These are phyloP conservation scores for Lasioglossum marginatum DNA, from an alignment of 2,888 invertebrate genomes.

Conservation along the genomic window DNA sequence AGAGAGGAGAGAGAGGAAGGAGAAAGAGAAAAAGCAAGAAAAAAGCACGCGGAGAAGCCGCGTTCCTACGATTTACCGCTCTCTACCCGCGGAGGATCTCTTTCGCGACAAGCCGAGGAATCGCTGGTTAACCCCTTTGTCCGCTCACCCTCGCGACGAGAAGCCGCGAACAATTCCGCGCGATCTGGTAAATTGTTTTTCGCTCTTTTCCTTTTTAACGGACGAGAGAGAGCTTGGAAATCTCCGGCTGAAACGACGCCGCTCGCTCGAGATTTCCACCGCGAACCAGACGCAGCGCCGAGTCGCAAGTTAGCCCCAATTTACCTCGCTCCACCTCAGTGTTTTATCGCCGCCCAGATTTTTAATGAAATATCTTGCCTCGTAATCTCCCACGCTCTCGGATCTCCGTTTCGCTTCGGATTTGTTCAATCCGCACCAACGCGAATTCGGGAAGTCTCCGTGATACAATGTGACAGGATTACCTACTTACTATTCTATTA, in stretches of 20 bases:
- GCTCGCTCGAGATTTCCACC: not conserved
- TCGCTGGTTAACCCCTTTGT: slow-evolving; percentile 59
- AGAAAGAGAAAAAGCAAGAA: slow-evolving; percentile 33
- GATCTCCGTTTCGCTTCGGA: not conserved
- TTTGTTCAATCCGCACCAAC: not conserved
- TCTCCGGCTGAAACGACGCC: not conserved
- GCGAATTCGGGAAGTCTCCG: not conserved
- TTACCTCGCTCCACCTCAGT: not conserved
- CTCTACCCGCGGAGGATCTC: slow-evolving; percentile 41
- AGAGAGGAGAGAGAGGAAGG: slow-evolving; percentile 13
- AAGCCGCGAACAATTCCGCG: slow-evolving; percentile 17
- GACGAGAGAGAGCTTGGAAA: not conserved
- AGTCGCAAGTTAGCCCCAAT: not conserved
- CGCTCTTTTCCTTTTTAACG: slow-evolving; percentile 18
- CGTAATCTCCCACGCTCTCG: not conserved
- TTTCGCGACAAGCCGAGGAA: slow-evolving; percentile 48
- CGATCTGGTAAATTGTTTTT: slow-evolving; percentile 44
- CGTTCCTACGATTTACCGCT: slow-evolving; percentile 53
- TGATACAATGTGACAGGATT: no score
- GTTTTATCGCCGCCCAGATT: not conserved
- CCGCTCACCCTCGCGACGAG: slow-evolving; percentile 39
- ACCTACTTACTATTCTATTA: no score
- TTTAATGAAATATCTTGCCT: not conserved
- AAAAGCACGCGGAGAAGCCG: slow-evolving; percentile 45
- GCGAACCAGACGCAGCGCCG: not conserved